Conservation (phyloP, 2,113 vertebrate genomes). For the Chaetops frenatus region DNA sequence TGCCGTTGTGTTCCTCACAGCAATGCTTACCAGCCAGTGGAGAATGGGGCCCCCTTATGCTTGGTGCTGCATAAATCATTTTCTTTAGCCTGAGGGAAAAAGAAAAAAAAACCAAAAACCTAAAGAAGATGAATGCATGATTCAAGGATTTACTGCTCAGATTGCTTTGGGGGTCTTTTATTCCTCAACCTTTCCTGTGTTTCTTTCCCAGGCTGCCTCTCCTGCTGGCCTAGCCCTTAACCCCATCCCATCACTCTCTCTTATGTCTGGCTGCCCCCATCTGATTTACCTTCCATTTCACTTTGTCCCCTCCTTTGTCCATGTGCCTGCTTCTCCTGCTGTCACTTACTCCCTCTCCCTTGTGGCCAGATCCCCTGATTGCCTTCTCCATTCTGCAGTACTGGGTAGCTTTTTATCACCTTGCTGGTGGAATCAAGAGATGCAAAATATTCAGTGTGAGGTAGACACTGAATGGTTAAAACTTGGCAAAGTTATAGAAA, state of each 20-base stretch:
- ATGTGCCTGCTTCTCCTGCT: neutral
- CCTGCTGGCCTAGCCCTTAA: slow-evolving; percentile 40
- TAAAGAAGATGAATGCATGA: slow-evolving; percentile 51
- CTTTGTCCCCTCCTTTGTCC: slow-evolving; percentile 41
- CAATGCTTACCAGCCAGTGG: slow-evolving; percentile 31
- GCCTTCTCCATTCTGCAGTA: slow-evolving; percentile 1
- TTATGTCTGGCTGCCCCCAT: neutral
- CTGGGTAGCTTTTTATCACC: slow-evolving; percentile 59
- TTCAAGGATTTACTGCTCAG: slow-evolving; percentile 55
- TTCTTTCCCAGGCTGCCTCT: slow-evolving; percentile 37
- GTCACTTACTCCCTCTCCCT: neutral
- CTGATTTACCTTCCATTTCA: slow-evolving; percentile 50
- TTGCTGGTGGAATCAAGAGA: slow-evolving; percentile 63
- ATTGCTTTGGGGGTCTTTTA: slow-evolving; percentile 54
- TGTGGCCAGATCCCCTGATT: slow-evolving; percentile 26
- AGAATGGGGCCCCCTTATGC: slow-evolving; percentile 54
- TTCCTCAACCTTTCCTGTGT: slow-evolving; percentile 29
- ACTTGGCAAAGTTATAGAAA: slow-evolving; percentile 65
- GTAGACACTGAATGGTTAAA: slow-evolving; percentile 65
- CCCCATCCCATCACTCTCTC: slow-evolving; percentile 22
- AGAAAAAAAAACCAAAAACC: neutral
- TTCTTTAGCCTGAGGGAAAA: slow-evolving; percentile 48
- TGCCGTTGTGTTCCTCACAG: slow-evolving; percentile 14
- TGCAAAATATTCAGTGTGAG: slow-evolving; percentile 65
- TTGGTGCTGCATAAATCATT: slow-evolving; percentile 58